Conservation (phyloP, 2,113 vertebrate genomes). For the Edolisoma coerulescens region DNA sequence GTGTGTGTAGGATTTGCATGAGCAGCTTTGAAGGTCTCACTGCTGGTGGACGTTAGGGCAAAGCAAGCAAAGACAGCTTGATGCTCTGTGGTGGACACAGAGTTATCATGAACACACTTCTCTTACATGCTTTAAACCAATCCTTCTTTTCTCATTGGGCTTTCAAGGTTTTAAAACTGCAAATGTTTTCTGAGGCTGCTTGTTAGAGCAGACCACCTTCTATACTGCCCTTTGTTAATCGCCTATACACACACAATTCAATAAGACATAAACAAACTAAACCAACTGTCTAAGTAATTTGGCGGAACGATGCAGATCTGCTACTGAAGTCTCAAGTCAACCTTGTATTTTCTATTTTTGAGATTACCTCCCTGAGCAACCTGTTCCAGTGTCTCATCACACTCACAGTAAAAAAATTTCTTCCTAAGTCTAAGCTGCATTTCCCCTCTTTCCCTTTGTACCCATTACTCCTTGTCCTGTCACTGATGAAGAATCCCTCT, state of each 20-base stretch:
- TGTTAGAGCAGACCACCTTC: not conserved
- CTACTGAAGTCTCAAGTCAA: not conserved
- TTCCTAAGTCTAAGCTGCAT: not conserved
- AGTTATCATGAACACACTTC: not conserved
- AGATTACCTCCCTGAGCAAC: not conserved
- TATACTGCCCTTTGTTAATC: not conserved
- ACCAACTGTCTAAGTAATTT: not conserved
- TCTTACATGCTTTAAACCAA: not conserved
- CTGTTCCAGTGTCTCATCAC: not conserved
- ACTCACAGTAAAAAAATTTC: not conserved
- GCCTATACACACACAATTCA: not conserved
- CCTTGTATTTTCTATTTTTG: not conserved
- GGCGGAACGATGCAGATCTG: not conserved
- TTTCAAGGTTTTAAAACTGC: not conserved
- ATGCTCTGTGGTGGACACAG: not conserved
- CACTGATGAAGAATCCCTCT: not conserved
- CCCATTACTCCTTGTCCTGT: not conserved
- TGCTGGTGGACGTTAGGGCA: not conserved
- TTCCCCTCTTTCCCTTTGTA: not conserved
- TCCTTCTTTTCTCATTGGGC: not conserved
- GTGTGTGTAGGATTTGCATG: not conserved
- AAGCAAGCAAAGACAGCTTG: not conserved
- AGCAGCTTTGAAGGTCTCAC: not conserved
- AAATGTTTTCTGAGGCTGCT: not conserved
- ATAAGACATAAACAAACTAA: not conserved